A percentile compares a stretch with the other conserved stretches of the same genome.
phyloP scores from a whole-genome alignment of 2,797 vertebrate genomes.

The Sciurus carolinensis region DNA sequence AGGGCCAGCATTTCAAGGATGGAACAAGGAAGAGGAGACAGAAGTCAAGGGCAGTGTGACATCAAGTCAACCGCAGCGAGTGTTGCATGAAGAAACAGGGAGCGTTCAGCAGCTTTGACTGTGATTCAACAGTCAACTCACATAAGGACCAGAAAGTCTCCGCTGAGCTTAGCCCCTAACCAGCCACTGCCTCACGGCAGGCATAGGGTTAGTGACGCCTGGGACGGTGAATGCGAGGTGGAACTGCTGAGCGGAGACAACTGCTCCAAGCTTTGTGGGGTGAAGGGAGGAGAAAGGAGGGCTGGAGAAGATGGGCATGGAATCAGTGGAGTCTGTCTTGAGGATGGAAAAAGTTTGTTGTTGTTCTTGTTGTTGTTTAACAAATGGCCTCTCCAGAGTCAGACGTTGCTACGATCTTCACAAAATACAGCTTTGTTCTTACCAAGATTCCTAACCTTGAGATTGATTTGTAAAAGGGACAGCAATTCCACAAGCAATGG shows the following conservation, averaged over 20 bases:
- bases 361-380: neutral
- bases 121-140: neutral
- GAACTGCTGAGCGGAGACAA: neutral
- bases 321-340: too few relatives aligned
- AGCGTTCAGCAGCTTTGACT: neutral
- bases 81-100: neutral
- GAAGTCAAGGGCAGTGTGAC: neutral
- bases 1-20: neutral
- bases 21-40: neutral
- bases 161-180: neutral
- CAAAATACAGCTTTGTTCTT: neutral
- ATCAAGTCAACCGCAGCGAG: neutral
- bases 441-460: neutral
- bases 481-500: slow-evolving; percentile 1
- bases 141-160: neutral
- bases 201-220: neutral
- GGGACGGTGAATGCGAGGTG: neutral
- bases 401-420: neutral
- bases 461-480: neutral
- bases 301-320: neutral
- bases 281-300: neutral
- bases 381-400: neutral
- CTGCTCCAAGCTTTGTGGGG: neutral
- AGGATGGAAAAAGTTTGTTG: too few relatives aligned
- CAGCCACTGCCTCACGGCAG: neutral